Evolutionary conservation across 2,113 vertebrate genomes (phyloP), one percentile per base, ranked within the genome.

Genomic region (Phoxinus phoxinus): DNA sequence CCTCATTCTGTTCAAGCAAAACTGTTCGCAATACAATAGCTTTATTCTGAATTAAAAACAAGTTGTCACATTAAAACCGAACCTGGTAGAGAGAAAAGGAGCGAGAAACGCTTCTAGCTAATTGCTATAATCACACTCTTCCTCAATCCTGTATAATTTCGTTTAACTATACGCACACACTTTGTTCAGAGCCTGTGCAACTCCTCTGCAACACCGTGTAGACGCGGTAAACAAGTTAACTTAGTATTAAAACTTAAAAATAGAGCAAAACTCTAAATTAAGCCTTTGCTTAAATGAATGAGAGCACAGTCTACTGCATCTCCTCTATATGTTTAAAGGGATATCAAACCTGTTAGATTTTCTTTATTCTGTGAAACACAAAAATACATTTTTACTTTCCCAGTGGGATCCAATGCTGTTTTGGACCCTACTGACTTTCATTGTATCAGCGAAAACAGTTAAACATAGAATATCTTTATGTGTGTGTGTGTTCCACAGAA

Each of bases 91-190:
- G 12, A 75, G 35, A 71, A 44, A n/a, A 53, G 25, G 19, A 83
- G 17, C 37, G 30, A 19, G 63, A 79, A 44, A 73, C 15, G 17
- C 21, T 37, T 17, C 44, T 35, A 71, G 23, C 9, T 72, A 84
- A 79, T 72, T 78, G 85, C 61, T 86, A 19, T 83, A 83, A 86
- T 83, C 6, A 67, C 32, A 61, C 25, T 77, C 27, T 69, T 37
- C 72, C 53, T 56, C 58, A 6, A 25, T 56, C 53, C 48, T 74
- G 41, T 7, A 15, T 69, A 6, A 72, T 85, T 85, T 72, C 0
- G 25, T 58, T 58, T 41, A 63, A 17, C 41, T 25, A 41, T 46
- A 25, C 41, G 48, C 73, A 71, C 15, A 44, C 73, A 83, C 51
- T 78, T 83, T 81, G 58, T 44, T 84, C 19, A 58, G 56, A 19